These are phyloP conservation scores for Zophobas atratus DNA, from an alignment of 1,140 invertebrate species.

Conservation along the genomic window DNA sequence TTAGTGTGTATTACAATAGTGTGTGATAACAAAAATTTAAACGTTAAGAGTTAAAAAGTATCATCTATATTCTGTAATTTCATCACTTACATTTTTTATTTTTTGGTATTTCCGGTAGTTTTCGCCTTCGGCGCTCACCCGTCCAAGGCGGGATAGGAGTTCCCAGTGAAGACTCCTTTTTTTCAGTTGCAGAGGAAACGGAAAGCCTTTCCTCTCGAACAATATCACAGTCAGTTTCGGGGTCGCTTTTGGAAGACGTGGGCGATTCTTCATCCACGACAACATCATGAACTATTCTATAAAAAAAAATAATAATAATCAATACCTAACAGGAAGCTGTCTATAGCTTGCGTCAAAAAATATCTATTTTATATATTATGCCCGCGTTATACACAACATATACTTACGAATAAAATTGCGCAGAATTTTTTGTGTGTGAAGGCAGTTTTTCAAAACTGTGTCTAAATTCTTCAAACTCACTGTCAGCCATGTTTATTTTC, in stretches of 20 bases:
- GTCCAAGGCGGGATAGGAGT: slow-evolving; percentile 60
- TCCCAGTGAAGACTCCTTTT: slow-evolving; percentile 55
- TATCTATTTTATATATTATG: too few relatives aligned
- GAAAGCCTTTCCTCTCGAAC: slow-evolving; percentile 47
- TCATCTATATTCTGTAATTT: slow-evolving; percentile 1
- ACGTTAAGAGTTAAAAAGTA: neutral
- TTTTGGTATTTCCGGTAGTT: slow-evolving; percentile 90
- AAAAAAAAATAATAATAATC: slow-evolving; percentile 36
- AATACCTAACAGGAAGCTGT: slow-evolving; percentile 1
- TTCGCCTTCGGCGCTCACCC: slow-evolving; percentile 80
- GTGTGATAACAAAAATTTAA: neutral
- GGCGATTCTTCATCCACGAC: slow-evolving; percentile 83
- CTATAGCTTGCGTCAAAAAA: neutral
- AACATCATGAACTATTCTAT: slow-evolving; percentile 84
- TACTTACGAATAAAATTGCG: slow-evolving; percentile 81
- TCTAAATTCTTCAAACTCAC: slow-evolving; percentile 93
- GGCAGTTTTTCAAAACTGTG: slow-evolving; percentile 86
- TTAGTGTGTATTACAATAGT: too few relatives aligned
- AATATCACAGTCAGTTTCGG: slow-evolving; percentile 67
- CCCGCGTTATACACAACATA: neutral
- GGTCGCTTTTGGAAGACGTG: slow-evolving; percentile 81
- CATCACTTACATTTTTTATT: slow-evolving; percentile 83
- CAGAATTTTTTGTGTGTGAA: slow-evolving; percentile 82
- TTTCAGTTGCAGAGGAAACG: slow-evolving; percentile 26
- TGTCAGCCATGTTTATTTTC: slow-evolving; percentile 85